Conservation (phyloP, 2,888 invertebrate species). For the Acrobasis suavella region DNA sequence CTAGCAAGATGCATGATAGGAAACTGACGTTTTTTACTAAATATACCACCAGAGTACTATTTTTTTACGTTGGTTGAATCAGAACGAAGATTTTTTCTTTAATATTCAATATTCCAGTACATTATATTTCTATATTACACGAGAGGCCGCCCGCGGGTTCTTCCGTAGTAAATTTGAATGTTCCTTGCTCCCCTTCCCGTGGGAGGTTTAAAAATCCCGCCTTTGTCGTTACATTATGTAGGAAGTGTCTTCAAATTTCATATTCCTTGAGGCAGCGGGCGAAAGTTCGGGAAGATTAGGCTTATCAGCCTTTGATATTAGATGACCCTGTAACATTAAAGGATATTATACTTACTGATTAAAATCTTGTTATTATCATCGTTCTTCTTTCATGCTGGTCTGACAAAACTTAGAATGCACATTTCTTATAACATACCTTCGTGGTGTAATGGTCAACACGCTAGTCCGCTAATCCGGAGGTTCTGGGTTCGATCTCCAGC, state of each 20-base stretch:
- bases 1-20: too few species aligned
- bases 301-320: neutral
- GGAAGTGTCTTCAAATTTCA: slow-evolving; percentile 15
- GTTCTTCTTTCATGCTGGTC: too few species aligned
- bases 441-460: too few species aligned
- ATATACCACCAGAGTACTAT: neutral
- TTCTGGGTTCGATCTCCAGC: too few species aligned
- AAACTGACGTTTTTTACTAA: too few species aligned
- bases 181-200: slow-evolving; percentile 2
- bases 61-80: neutral
- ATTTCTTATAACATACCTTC: too few species aligned
- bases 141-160: slow-evolving; percentile 9
- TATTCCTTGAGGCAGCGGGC: slow-evolving; percentile 1
- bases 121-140: slow-evolving; percentile 18
- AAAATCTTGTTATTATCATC: too few species aligned
- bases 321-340: neutral
- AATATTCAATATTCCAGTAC: slow-evolving; percentile 12
- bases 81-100: slow-evolving; percentile 1
- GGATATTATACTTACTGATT: too few species aligned
- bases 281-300: slow-evolving; percentile 12
- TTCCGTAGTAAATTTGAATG: slow-evolving; percentile 18
- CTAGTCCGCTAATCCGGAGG: too few species aligned
- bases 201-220: slow-evolving; percentile 19
- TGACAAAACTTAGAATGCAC: too few species aligned
- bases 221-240: slow-evolving; percentile 18